Base-by-base conservation (phyloP, 2,113 vertebrate species). In the Chaenogobius annularis region DNA sequence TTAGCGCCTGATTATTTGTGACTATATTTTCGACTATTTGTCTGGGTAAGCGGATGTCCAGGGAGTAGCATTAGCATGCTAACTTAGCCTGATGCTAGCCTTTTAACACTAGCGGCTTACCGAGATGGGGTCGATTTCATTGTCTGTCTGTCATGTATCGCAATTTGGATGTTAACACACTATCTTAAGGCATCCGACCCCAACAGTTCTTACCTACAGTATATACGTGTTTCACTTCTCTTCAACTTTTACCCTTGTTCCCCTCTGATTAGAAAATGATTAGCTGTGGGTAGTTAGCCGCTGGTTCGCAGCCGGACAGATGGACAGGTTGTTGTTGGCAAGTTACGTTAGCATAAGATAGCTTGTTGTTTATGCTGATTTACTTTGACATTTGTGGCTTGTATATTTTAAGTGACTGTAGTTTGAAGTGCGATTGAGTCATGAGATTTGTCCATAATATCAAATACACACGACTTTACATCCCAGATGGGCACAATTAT, bases 241-340 rank as follows among this genome's bases (percentile, higher is more conserved):
- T 13, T 11, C 1, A 44, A 43, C 62, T 68, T 64, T 1, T 40
- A 43, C 59, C 68, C 3, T 55, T 1, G 22, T 13, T 20, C 13
- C 19, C 0, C 26, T 37, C 54, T 22, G 19, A 15, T 67, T 52
- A 47, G 52, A 55, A 70, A 75, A 43, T 47, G 72, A 73, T 75
- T 83, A 85, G 84, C 80, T 85, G 37, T 68, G 70, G n/a, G 72
- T 80, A 52, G 79, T 75, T 88, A 91, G 90, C 87, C 82, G 3
- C 83, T 82, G 84, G 82, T 75, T 74, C 67, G 84, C 71, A 85
- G 77, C 78, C 83, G 88, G 88, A 88, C 90, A 87, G 83, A 87
- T 83, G 87, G 91, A 89, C 89, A 91, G 89, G 87, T 91, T 91
- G 89, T 91, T 92, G 85, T 88, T 85, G 80, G 84, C 61, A 75